A percentile compares a stretch with the other conserved stretches of the same genome.
These are phyloP conservation scores for Corythornis madagascariensis DNA, from an alignment of 2,113 vertebrate species.

Conservation along the genomic window DNA sequence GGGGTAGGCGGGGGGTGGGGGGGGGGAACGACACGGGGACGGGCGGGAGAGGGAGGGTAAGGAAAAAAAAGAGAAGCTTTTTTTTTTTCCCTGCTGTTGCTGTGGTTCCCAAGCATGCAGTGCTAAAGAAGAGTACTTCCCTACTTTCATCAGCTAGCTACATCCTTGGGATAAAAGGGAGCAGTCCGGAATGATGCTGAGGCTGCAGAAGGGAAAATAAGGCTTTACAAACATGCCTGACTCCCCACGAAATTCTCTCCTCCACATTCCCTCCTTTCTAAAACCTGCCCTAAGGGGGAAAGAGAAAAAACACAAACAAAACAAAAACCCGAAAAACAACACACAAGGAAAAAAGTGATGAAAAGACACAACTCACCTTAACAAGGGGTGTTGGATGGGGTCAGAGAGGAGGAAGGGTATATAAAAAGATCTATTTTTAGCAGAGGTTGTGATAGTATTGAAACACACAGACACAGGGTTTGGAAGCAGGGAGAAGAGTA, in stretches of 20 bases:
- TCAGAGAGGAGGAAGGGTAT: constrained; percentile 71
- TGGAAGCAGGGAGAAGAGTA: constrained; percentile 58
- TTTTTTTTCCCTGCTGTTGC: not conserved
- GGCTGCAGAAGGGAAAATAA: constrained; percentile 49
- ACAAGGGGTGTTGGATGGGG: constrained; percentile 73
- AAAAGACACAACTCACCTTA: constrained; percentile 77
- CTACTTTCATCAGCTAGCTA: constrained; percentile 44
- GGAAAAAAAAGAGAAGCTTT: not conserved
- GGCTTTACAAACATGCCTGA: constrained; percentile 41
- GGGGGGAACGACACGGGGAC: not conserved
- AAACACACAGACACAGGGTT: constrained; percentile 69
- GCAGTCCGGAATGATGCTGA: constrained; percentile 58
- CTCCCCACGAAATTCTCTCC: constrained; percentile 12
- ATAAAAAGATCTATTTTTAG: constrained; percentile 64
- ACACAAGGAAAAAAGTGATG: constrained; percentile 72
- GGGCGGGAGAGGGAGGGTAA: not conserved
- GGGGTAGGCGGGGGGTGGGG: not conserved
- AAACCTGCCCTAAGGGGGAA: not conserved
- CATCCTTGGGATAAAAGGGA: constrained; percentile 53
- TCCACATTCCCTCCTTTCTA: constrained; percentile 32
- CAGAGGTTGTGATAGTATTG: constrained; percentile 67
- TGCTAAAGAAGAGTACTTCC: constrained; percentile 37
- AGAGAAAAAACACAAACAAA: not conserved
- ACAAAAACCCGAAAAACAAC: not conserved
- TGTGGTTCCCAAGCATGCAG: constrained; percentile 32